These are phyloP conservation scores for Leucoraja ocellata DNA, from an alignment of 2,797 vertebrate species.

Conservation along the genomic window DNA sequence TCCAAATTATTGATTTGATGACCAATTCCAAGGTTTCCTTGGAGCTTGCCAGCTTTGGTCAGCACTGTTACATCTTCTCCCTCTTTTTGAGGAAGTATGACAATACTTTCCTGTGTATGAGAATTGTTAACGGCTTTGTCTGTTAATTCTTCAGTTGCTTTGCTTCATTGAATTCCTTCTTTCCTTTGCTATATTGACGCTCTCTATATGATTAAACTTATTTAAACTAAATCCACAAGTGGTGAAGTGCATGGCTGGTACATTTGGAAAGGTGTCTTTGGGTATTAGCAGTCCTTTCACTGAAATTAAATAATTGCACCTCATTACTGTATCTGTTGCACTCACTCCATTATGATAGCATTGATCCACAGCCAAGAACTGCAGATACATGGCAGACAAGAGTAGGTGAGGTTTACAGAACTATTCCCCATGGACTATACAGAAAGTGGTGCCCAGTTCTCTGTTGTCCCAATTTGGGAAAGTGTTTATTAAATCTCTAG, in stretches of 20 bases:
- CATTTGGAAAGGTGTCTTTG: constrained; percentile 10
- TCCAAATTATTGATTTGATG: no score
- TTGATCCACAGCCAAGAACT: constrained; percentile 15
- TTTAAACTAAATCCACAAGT: background rate
- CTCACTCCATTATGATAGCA: background rate
- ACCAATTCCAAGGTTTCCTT: background rate
- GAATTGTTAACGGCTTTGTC: background rate
- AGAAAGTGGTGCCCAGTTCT: constrained; percentile 23
- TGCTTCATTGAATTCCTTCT: background rate
- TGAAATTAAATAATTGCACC: constrained; percentile 6
- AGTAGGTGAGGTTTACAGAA: background rate
- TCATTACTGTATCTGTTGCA: background rate
- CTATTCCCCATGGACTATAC: background rate
- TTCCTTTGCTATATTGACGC: background rate
- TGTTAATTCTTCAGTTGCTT: background rate
- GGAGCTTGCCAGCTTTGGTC: background rate
- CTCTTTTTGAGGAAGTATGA: background rate
- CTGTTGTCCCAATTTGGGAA: constrained; percentile 17
- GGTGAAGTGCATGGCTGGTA: background rate
- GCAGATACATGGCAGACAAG: constrained; percentile 27
- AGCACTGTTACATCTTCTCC: background rate
- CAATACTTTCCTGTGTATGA: background rate
- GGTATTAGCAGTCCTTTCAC: background rate
- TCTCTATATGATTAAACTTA: background rate
- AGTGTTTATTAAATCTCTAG: constrained; percentile 19